phyloP scores from a whole-genome alignment of 1,140 invertebrate species.

The Acyrthosiphon pisum region DNA sequence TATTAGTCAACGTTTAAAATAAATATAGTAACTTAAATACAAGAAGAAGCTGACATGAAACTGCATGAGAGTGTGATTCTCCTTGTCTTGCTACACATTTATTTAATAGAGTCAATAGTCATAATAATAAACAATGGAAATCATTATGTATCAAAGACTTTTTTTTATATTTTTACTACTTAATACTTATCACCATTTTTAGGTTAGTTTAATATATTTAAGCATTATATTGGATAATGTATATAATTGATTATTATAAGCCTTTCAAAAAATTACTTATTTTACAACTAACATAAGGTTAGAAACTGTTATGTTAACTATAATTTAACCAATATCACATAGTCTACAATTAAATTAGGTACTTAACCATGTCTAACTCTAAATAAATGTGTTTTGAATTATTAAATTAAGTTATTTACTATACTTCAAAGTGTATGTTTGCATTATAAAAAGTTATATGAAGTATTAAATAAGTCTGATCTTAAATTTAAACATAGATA shows the following conservation, averaged over 20 bases:
- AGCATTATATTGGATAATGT: background rate
- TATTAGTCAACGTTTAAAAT: slow-evolving; percentile 60
- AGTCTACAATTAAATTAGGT: background rate
- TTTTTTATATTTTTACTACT: background rate
- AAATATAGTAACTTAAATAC: background rate
- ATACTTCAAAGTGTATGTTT: background rate
- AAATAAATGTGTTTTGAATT: background rate
- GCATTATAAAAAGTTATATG: background rate
- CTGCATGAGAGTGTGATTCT: background rate
- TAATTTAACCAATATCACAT: background rate
- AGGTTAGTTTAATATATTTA: background rate
- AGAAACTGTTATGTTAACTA: background rate
- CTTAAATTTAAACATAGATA: background rate
- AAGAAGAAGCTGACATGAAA: background rate
- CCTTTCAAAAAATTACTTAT: background rate
- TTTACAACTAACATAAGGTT: background rate
- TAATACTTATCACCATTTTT: no score
- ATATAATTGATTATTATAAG: background rate
- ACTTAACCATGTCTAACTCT: background rate
- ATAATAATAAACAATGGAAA: background rate
- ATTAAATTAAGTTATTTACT: background rate
- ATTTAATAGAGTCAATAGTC: background rate
- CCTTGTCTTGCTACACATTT: no score
- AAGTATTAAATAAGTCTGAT: background rate
- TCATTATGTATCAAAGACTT: background rate